phyloP scores from a whole-genome alignment of 1,140 invertebrate genomes.

The Cheumatopsyche charites region DNA sequence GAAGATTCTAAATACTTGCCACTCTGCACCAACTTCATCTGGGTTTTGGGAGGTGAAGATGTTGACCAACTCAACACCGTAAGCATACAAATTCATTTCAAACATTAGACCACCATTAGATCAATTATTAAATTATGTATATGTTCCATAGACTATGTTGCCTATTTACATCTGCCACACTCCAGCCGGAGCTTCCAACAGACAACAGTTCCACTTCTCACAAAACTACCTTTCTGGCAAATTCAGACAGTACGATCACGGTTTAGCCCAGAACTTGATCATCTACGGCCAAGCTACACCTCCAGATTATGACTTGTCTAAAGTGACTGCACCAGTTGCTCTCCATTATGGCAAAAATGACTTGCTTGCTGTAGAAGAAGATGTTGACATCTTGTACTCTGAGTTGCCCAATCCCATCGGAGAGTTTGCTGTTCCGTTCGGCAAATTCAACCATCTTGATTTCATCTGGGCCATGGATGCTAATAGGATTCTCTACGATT shows the following conservation, averaged over 20 bases:
- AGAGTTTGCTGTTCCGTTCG: slow-evolving; percentile 57
- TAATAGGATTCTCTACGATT: slow-evolving; percentile 5
- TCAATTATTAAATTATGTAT: neutral
- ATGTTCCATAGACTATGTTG: slow-evolving; percentile 63
- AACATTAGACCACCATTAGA: neutral
- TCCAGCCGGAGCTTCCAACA: slow-evolving; percentile 79
- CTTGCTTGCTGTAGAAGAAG: slow-evolving; percentile 62
- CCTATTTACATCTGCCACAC: slow-evolving; percentile 74
- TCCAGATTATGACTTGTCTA: slow-evolving; percentile 65
- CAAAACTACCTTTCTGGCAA: slow-evolving; percentile 61
- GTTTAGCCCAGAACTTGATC: slow-evolving; percentile 56
- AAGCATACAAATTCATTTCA: slow-evolving; percentile 31
- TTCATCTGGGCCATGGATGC: slow-evolving; percentile 66
- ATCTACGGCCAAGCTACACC: slow-evolving; percentile 59
- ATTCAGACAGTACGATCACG: slow-evolving; percentile 60
- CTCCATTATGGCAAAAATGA: slow-evolving; percentile 69
- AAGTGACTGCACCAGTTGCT: slow-evolving; percentile 68
- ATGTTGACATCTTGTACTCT: slow-evolving; percentile 61
- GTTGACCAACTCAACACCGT: slow-evolving; percentile 62
- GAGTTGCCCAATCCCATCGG: slow-evolving; percentile 58
- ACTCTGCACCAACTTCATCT: slow-evolving; percentile 66
- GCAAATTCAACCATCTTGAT: slow-evolving; percentile 70
- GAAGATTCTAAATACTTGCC: slow-evolving; percentile 57
- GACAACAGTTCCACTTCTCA: slow-evolving; percentile 73
- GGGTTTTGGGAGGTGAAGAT: slow-evolving; percentile 64